A percentile compares a stretch with the other conserved stretches of the same genome.
phyloP scores from a whole-genome alignment of 2,113 vertebrate species.

The Pygoscelis adeliae region DNA sequence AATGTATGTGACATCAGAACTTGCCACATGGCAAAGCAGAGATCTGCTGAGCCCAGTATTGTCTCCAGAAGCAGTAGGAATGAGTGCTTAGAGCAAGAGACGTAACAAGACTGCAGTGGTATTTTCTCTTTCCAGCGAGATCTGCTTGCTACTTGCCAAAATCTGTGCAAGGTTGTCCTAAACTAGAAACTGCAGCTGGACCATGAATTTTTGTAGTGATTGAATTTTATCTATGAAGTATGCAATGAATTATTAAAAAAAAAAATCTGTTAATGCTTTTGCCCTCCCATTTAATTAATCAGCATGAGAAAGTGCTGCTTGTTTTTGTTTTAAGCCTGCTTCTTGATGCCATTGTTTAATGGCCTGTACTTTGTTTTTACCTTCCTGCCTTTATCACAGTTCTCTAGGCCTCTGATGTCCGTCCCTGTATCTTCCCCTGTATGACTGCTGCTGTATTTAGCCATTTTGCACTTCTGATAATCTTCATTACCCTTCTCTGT shows the following conservation, averaged over 20 bases:
- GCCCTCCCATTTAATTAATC: background rate
- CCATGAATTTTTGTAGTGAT: background rate
- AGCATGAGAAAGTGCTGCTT: background rate
- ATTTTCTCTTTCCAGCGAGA: background rate
- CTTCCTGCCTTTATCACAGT: background rate
- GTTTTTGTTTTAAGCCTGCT: background rate
- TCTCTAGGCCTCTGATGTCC: background rate
- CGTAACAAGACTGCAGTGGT: background rate
- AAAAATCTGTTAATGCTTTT: background rate
- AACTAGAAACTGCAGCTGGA: background rate
- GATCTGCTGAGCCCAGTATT: background rate
- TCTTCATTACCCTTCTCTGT: background rate
- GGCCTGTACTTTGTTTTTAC: background rate
- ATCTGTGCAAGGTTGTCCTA: background rate
- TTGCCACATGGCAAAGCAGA: background rate
- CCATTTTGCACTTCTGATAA: background rate
- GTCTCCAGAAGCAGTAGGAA: background rate
- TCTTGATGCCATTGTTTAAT: background rate
- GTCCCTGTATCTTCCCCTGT: background rate
- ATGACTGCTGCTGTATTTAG: background rate
- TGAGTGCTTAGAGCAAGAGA: background rate
- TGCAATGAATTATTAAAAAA: background rate
- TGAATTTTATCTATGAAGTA: background rate
- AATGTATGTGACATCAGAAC: fast-evolving
- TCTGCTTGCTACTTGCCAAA: background rate